Conservation (phyloP, 1,140 invertebrate genomes). For the Hylaeus volcanicus region DNA sequence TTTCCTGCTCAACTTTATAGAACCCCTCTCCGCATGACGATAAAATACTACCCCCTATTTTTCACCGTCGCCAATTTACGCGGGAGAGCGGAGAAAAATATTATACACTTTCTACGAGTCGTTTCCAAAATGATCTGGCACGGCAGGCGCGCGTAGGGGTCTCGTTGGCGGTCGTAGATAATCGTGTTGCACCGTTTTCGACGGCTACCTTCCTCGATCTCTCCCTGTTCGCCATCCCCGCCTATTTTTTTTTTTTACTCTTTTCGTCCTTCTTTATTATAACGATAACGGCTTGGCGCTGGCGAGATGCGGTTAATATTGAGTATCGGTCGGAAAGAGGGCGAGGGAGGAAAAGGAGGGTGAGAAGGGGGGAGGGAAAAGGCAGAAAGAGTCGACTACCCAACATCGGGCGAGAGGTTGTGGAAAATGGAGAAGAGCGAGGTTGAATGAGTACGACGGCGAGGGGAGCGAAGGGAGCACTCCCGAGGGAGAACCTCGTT, state of each 20-base stretch:
- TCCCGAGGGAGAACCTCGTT: slow-evolving; percentile 63
- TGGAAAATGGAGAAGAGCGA: slow-evolving; percentile 47
- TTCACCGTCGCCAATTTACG: slow-evolving; percentile 28
- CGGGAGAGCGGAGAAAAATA: slow-evolving; percentile 28
- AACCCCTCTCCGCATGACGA: background rate
- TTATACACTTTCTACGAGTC: slow-evolving; percentile 56
- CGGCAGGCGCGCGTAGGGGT: slow-evolving; percentile 35
- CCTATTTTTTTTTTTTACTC: slow-evolving; percentile 32
- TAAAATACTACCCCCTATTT: slow-evolving; percentile 16
- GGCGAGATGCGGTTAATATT: slow-evolving; percentile 64
- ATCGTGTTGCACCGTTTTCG: slow-evolving; percentile 53
- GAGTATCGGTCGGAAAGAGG: slow-evolving; percentile 47
- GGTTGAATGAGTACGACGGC: slow-evolving; percentile 41
- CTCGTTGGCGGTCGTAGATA: slow-evolving; percentile 46
- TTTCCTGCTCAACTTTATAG: background rate
- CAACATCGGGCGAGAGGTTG: slow-evolving; percentile 22
- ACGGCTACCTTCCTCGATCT: slow-evolving; percentile 15
- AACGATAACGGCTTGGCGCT: slow-evolving; percentile 61
- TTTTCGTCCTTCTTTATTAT: slow-evolving; percentile 58
- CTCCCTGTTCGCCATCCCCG: slow-evolving; percentile 6
- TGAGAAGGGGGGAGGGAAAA: background rate
- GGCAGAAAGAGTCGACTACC: slow-evolving; percentile 15
- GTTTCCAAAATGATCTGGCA: slow-evolving; percentile 57
- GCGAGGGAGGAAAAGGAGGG: background rate
- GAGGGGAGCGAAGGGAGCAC: background rate